Evolutionary conservation across 1,140 invertebrate genomes (phyloP).

Genomic region (Arctopsyche grandis): DNA sequence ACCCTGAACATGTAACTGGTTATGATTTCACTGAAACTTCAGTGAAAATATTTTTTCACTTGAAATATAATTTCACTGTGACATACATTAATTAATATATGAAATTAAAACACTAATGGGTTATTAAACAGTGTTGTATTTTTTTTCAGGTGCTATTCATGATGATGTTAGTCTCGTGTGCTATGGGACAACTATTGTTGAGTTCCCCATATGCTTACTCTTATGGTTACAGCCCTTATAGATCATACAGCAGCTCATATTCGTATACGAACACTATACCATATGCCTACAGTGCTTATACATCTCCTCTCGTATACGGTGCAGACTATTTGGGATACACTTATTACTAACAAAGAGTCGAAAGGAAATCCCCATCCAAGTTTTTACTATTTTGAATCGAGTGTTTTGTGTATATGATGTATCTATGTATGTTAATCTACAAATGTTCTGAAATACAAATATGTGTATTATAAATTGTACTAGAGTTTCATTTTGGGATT

Average conservation of each 20-base stretch:
- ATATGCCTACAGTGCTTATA: constrained; percentile 56
- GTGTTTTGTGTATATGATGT: too few species aligned
- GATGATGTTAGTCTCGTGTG: constrained; percentile 54
- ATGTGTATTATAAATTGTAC: too few species aligned
- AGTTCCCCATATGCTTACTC: constrained; percentile 57
- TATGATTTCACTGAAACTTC: too few species aligned
- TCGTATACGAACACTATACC: constrained; percentile 59
- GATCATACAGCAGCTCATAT: constrained; percentile 55
- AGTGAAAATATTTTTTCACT: too few species aligned
- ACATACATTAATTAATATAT: too few species aligned
- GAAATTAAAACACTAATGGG: too few species aligned
- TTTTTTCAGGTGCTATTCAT: constrained; percentile 46
- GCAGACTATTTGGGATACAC: constrained; percentile 29
- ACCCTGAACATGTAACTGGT: too few species aligned
- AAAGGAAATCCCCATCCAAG: neutral
- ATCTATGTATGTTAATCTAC: too few species aligned
- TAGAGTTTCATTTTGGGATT: neutral
- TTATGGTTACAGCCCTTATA: constrained; percentile 59
- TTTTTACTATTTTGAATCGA: too few species aligned
- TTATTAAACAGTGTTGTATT: too few species aligned
- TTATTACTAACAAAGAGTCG: neutral
- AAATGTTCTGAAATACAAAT: too few species aligned
- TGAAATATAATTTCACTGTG: too few species aligned
- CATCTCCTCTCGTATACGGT: constrained; percentile 57
- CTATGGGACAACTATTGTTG: constrained; percentile 59